phyloP scores from a whole-genome alignment of 2,797 vertebrate genomes.

The Pangasius larnaudii region DNA sequence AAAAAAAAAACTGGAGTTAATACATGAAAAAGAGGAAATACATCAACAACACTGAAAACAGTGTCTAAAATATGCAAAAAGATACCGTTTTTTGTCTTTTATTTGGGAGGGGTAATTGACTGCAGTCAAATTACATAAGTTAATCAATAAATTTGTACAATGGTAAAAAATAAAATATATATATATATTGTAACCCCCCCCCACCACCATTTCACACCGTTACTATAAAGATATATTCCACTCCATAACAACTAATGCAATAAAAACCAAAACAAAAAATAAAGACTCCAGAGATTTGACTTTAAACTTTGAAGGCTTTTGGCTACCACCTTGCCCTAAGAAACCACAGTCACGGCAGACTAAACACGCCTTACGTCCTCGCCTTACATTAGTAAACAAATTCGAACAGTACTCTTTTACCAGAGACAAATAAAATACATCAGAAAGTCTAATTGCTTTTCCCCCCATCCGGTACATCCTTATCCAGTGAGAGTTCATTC shows the following conservation, averaged over 20 bases:
- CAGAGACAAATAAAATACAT: constrained; percentile 70
- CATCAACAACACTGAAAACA: constrained; percentile 79
- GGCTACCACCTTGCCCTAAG: constrained; percentile 80
- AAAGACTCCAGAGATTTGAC: constrained; percentile 67
- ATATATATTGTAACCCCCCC: constrained; percentile 73
- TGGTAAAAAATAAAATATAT: constrained; percentile 81
- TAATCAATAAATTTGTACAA: constrained; percentile 83
- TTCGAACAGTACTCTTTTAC: constrained; percentile 75
- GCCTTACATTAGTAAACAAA: constrained; percentile 71
- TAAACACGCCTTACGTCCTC: constrained; percentile 68
- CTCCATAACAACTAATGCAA: constrained; percentile 83
- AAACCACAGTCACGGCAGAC: constrained; percentile 79
- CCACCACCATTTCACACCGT: constrained; percentile 74
- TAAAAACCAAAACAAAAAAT: constrained; percentile 73
- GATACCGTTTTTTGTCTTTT: constrained; percentile 61
- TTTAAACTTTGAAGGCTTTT: constrained; percentile 78
- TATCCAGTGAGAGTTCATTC: constrained; percentile 58
- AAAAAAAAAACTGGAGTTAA: constrained; percentile 56
- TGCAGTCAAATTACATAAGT: constrained; percentile 81
- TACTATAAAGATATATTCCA: constrained; percentile 84
- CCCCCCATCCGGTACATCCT: constrained; percentile 63
- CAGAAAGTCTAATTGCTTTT: constrained; percentile 68
- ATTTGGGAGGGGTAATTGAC: constrained; percentile 67
- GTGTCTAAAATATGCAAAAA: constrained; percentile 73
- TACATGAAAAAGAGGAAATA: constrained; percentile 74